Evolutionary conservation across 2,797 vertebrate genomes (phyloP).

Genomic region (Gallinago stenura): DNA sequence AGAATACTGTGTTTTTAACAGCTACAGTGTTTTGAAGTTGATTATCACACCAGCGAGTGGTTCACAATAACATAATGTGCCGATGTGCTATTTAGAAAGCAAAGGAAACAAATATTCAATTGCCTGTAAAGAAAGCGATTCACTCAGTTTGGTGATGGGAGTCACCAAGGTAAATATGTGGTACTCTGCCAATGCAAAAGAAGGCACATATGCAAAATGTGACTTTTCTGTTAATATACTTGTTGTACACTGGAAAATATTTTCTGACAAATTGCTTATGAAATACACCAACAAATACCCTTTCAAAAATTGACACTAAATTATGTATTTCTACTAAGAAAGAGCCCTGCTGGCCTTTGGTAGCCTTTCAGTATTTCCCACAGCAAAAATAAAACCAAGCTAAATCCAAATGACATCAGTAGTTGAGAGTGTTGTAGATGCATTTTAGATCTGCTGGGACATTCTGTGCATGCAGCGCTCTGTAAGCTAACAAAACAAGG

Average conservation of each 20-base stretch:
- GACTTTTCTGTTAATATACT: constrained; percentile 59
- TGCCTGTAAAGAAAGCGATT: neutral
- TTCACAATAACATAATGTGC: neutral
- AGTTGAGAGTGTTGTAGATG: constrained; percentile 30
- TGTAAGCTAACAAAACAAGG: constrained; percentile 31
- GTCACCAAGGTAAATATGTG: neutral
- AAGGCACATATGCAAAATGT: neutral
- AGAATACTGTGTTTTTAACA: neutral
- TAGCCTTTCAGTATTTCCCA: constrained; percentile 43
- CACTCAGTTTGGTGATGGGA: neutral
- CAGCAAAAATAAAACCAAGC: neutral
- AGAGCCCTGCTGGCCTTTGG: neutral
- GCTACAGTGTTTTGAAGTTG: neutral
- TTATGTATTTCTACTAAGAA: constrained; percentile 33
- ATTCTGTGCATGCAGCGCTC: neutral
- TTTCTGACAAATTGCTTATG: constrained; percentile 28
- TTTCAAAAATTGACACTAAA: constrained; percentile 46
- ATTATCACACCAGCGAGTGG: neutral
- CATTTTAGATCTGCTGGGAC: constrained; percentile 45
- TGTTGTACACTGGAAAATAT: neutral
- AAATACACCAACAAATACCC: neutral
- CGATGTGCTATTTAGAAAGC: neutral
- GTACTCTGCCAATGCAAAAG: neutral
- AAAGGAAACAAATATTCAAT: neutral
- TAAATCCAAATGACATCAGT: constrained; percentile 11